A percentile compares a stretch with the other conserved stretches of the same genome.
Evolutionary conservation across 2,888 invertebrate species (phyloP).

Genomic region (Limnephilus auricula): DNA sequence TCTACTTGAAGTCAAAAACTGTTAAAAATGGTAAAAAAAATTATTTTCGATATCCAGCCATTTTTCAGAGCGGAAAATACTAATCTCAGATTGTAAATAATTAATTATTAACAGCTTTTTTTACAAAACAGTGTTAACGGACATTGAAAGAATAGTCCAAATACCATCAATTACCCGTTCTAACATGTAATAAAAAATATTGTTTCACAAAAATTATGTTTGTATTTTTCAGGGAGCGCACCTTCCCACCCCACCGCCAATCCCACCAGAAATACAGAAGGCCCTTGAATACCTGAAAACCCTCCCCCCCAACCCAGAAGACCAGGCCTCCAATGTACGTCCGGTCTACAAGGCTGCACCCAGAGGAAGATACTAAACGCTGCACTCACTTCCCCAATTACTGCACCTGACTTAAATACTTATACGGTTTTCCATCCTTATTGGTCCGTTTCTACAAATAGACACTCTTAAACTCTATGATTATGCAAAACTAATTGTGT

Average conservation of each 20-base stretch:
- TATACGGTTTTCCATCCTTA: not conserved
- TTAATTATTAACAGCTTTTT: too few relatives aligned
- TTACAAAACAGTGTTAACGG: too few relatives aligned
- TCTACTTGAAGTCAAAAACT: not conserved
- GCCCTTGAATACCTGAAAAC: conserved; percentile 81
- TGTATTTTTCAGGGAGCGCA: conserved; percentile 79
- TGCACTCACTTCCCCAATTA: not conserved
- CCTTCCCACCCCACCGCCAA: conserved; percentile 89
- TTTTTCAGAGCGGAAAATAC: too few relatives aligned
- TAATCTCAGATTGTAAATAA: too few relatives aligned
- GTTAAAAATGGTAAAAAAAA: too few relatives aligned
- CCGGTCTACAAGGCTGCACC: conserved; percentile 71
- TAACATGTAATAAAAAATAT: not conserved
- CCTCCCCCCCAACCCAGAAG: conserved; percentile 75
- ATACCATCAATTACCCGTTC: not conserved
- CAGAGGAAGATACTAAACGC: conserved; percentile 69
- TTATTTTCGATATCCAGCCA: too few relatives aligned
- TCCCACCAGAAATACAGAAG: conserved; percentile 85
- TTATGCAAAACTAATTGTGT: not conserved
- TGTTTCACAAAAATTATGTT: not conserved
- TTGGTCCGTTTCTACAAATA: not conserved
- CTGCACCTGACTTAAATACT: not conserved
- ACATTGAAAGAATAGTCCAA: too few relatives aligned
- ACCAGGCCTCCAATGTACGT: conserved; percentile 72
- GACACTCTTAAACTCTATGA: not conserved